Evolutionary conservation across 2,113 vertebrate genomes (phyloP).

Genomic region (Mesitornis unicolor): DNA sequence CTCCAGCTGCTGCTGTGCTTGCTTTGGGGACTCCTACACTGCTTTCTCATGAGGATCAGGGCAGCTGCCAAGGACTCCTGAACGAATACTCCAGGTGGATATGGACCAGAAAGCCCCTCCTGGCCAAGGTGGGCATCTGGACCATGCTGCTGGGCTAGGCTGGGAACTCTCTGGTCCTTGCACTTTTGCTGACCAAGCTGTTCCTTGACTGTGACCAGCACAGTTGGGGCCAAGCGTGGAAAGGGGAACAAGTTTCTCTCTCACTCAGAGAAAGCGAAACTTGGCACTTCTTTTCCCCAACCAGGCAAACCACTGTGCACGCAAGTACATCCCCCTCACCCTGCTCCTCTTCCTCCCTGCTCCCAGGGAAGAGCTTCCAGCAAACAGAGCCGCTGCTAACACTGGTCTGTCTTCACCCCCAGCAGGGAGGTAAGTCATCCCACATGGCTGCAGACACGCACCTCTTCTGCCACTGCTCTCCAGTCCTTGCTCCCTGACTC

Average conservation of each 20-base stretch:
- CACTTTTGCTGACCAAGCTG: background rate
- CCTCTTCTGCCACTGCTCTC: background rate
- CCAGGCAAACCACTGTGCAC: background rate
- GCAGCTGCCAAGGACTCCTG: background rate
- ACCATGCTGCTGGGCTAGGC: background rate
- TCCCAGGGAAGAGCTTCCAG: background rate
- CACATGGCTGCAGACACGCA: background rate
- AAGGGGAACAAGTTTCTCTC: background rate
- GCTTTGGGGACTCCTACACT: background rate
- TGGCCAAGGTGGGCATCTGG: background rate
- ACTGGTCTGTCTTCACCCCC: background rate
- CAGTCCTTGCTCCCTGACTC: background rate
- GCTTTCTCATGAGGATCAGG: background rate
- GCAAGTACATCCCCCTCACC: background rate
- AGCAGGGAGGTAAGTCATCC: slow-evolving; percentile 25
- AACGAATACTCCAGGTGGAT: background rate
- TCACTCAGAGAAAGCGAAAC: background rate
- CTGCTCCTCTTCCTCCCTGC: background rate
- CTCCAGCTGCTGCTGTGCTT: background rate
- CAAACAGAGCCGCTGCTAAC: background rate
- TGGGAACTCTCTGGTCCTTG: background rate
- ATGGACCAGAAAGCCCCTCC: background rate
- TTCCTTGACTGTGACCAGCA: background rate
- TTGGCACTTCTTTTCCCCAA: background rate
- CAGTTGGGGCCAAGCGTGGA: rapidly evolving